Conservation (phyloP, 2,113 vertebrate genomes). For the Psilopogon haemacephalus region DNA sequence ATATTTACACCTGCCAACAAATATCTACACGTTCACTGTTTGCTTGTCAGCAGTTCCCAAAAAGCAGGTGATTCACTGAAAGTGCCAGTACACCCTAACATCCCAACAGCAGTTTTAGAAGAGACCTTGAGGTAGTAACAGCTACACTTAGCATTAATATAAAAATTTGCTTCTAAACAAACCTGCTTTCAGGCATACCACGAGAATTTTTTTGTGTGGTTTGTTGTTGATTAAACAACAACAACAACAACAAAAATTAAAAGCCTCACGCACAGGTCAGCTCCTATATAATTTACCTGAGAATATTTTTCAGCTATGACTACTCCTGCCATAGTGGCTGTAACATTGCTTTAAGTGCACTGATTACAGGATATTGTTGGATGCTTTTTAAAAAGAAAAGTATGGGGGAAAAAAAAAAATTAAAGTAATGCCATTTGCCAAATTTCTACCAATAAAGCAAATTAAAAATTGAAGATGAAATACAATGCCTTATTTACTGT, state of each 20-base stretch:
- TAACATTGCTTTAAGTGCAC: background rate
- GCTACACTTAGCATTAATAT: background rate
- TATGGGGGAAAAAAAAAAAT: background rate
- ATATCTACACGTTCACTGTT: background rate
- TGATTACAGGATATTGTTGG: background rate
- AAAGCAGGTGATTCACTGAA: background rate
- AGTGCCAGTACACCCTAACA: background rate
- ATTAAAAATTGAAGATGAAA: background rate
- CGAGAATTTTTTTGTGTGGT: background rate
- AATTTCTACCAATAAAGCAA: background rate
- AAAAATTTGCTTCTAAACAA: background rate
- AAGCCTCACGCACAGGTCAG: background rate
- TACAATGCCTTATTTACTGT: background rate
- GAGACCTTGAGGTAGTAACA: background rate
- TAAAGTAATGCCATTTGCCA: background rate
- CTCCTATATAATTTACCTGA: background rate
- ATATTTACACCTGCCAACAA: background rate
- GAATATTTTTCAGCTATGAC: background rate
- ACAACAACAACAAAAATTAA: too few relatives aligned
- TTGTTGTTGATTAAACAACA: background rate
- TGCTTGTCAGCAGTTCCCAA: background rate
- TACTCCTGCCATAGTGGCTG: background rate
- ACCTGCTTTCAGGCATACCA: background rate
- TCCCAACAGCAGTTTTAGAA: rapidly evolving
- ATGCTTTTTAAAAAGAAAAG: background rate